A percentile compares a stretch with the other conserved stretches of the same genome.
Conservation (phyloP, 2,113 vertebrate species). For the Cyrtonyx montezumae region DNA sequence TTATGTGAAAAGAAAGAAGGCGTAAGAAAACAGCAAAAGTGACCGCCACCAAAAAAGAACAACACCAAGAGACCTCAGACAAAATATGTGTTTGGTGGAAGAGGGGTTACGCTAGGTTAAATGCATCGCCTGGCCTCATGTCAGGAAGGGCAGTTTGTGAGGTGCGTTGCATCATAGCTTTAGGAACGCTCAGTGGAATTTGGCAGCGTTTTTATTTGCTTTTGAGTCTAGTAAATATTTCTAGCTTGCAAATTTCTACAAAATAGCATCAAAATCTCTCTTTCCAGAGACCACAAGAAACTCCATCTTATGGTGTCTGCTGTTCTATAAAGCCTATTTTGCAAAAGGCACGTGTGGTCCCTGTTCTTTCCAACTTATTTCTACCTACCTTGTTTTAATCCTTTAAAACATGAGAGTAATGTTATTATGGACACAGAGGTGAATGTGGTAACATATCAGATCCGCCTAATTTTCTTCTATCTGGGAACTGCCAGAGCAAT, state of each 20-base stretch:
- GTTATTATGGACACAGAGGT: not conserved
- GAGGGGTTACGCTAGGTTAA: not conserved
- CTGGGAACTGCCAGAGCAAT: not conserved
- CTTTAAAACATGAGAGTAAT: not conserved
- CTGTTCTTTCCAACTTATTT: not conserved
- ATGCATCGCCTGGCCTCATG: not conserved
- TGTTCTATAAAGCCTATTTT: not conserved
- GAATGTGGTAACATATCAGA: not conserved
- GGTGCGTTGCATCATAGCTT: not conserved
- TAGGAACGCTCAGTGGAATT: conserved; percentile 7
- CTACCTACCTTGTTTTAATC: not conserved
- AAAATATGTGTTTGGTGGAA: not conserved
- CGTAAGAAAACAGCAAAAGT: not conserved
- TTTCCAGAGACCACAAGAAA: not conserved
- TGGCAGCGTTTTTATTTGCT: conserved; percentile 39
- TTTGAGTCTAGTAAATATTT: conserved; percentile 21
- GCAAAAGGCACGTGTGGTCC: not conserved
- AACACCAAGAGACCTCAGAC: not conserved
- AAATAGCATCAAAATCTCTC: not conserved
- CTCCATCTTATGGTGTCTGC: not conserved
- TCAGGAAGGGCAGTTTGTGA: not conserved
- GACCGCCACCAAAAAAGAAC: not conserved
- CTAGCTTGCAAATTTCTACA: not conserved
- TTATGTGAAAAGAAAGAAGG: not conserved
- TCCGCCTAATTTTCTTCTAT: not conserved